Evolutionary conservation across 2,888 invertebrate species (phyloP), one percentile per base, ranked within the genome.

Genomic region (Eilema depressum): DNA sequence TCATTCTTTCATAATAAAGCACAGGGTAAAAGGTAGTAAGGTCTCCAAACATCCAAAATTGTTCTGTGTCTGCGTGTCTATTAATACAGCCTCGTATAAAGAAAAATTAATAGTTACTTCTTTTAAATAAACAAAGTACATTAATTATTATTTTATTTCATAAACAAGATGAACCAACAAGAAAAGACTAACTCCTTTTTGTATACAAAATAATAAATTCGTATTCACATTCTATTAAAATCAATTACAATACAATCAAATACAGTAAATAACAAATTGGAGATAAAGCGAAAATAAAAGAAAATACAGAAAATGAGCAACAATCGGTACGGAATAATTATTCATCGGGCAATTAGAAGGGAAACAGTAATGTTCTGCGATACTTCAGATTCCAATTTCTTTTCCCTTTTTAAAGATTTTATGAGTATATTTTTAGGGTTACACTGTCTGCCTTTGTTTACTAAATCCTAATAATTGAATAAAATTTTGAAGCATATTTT

Each of bases 261-360:
- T 74, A 80, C 73, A 78, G 79, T 79, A 80, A 79, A 79, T 76
- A 82, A 79, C 81, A 83, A n/a, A 83, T 83, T 80, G 77, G 65
- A 75, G 72, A 71, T 80, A 78, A 81, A 85, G 47, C 20, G 12
- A 12, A 80, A 80, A 79, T 78, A 76, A 76, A 79, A 71, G 80
- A 63, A 82, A 81, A 77, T 77, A 82, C 78, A 77, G 83, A 84
- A 81, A 88, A 80, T 70, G 79, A 79, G 77, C 74, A 81, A 84
- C 85, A 82, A 84, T 83, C 81, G 77, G 84, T 81, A 80, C 72
- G 66, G 67, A 60, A 77, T 70, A 80, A 81, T 77, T 74, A 77
- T 79, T 83, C 75, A 71, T 68, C 28, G 75, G 78, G n/a, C n/a
- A n/a, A n/a, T n/a, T n/a, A n/a, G n/a, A n/a, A n/a, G n/a, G 83